Percentiles rank a stretch among this genome's conserved stretches.
Evolutionary conservation across 2,797 vertebrate genomes (phyloP).

Genomic region (Tapera naevia): DNA sequence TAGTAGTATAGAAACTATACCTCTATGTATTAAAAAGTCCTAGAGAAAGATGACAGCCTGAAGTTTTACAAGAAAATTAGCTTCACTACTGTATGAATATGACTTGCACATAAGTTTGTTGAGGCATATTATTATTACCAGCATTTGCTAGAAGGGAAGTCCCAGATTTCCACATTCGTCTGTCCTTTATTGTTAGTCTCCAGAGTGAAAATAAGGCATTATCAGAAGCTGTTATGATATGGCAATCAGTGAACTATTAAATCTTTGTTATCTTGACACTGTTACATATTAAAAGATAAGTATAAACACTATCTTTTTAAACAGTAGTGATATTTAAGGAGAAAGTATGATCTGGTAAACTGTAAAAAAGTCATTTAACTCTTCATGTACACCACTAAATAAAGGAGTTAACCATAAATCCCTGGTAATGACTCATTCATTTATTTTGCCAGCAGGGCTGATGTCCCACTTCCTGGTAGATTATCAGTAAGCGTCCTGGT

Average conservation of each 20-base stretch:
- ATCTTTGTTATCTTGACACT: background rate
- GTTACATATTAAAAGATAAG: background rate
- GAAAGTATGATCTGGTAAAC: background rate
- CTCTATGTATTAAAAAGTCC: no score
- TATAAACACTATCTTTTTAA: background rate
- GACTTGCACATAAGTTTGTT: accelerated
- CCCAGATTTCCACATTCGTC: background rate
- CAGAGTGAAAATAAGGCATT: background rate
- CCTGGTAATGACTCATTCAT: accelerated
- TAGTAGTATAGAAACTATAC: background rate
- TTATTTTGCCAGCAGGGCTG: background rate
- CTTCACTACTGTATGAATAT: background rate
- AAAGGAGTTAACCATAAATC: background rate
- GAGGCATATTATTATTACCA: background rate
- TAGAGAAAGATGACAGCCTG: background rate
- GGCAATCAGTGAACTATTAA: background rate
- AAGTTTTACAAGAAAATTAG: background rate
- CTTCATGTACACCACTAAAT: background rate
- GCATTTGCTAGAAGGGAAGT: background rate
- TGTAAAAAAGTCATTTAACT: background rate
- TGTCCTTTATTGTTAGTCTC: background rate
- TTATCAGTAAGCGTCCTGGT: background rate
- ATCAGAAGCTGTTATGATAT: background rate
- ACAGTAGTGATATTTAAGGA: background rate
- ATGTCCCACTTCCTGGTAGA: background rate